phyloP scores from a whole-genome alignment of 2,797 vertebrate species.

The Pempheris klunzingeri region DNA sequence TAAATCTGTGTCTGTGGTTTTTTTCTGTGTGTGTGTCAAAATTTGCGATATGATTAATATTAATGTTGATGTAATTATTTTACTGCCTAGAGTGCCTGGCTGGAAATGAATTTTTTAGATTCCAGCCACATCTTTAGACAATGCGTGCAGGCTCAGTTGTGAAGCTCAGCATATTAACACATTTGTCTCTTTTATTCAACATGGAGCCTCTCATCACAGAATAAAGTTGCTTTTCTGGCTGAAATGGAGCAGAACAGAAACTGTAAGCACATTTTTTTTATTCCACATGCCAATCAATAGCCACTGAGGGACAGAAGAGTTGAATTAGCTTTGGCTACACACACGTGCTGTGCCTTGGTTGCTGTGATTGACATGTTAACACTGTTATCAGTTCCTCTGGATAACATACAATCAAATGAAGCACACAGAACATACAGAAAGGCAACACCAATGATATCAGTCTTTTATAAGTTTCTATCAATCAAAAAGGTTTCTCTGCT shows the following conservation, averaged over 20 bases:
- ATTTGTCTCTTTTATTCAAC: constrained; percentile 61
- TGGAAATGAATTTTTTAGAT: constrained; percentile 62
- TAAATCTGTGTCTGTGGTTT: constrained; percentile 23
- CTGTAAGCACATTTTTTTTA: constrained; percentile 35
- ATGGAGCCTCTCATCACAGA: constrained; percentile 6
- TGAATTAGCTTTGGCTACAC: constrained; percentile 37
- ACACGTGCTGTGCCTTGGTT: not conserved
- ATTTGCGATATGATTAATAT: constrained; percentile 64
- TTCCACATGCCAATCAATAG: constrained; percentile 55
- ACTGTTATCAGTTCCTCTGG: constrained; percentile 47
- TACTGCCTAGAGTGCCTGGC: constrained; percentile 54
- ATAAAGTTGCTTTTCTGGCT: constrained; percentile 21
- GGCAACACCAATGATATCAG: constrained; percentile 2
- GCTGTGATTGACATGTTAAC: constrained; percentile 48
- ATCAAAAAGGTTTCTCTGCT: constrained; percentile 34
- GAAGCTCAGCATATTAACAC: constrained; percentile 46
- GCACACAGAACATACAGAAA: constrained; percentile 16
- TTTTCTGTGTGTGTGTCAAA: constrained; percentile 33
- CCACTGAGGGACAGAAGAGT: constrained; percentile 36
- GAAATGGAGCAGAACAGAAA: constrained; percentile 42
- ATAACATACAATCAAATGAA: constrained; percentile 47
- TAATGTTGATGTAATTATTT: constrained; percentile 77
- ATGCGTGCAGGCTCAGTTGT: constrained; percentile 37
- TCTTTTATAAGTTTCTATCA: constrained; percentile 47
- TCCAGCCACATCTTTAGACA: constrained; percentile 65